Conservation (phyloP, 35 echinoderm and acorn worm species). For the Diadema setosum region DNA sequence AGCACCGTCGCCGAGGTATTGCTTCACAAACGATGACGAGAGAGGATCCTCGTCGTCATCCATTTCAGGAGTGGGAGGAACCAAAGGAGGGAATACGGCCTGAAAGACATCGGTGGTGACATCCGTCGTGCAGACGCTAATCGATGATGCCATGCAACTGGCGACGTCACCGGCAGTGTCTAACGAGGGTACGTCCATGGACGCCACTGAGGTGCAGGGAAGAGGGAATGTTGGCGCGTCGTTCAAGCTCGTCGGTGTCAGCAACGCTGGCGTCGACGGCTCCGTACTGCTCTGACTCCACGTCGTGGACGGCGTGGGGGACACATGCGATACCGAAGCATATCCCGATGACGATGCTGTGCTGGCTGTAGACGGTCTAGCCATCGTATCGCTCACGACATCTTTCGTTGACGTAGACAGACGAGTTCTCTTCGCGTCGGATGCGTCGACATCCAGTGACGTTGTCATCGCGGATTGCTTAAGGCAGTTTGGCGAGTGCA, state of each 20-base stretch:
- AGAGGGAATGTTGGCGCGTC: background rate
- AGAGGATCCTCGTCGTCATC: background rate
- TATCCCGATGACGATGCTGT: background rate
- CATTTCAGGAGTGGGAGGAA: background rate
- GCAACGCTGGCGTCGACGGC: background rate
- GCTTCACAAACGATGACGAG: background rate
- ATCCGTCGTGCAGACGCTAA: too few relatives aligned
- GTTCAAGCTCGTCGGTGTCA: background rate
- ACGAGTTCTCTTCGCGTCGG: background rate
- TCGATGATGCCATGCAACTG: too few relatives aligned
- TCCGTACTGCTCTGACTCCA: background rate
- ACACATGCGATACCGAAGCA: background rate
- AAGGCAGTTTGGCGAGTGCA: conserved; percentile 22
- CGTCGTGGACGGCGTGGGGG: background rate
- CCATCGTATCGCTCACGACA: background rate
- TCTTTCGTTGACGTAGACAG: background rate
- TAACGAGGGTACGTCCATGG: too few relatives aligned
- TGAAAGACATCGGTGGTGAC: too few relatives aligned
- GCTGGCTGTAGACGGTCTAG: background rate
- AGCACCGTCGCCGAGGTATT: background rate
- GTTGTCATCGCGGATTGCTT: background rate
- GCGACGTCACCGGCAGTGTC: too few relatives aligned
- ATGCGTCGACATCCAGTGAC: background rate
- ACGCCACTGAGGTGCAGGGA: too few relatives aligned
- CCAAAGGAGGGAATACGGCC: background rate